phyloP scores from a whole-genome alignment of 2,113 vertebrate species.

The Percina caprodes region DNA sequence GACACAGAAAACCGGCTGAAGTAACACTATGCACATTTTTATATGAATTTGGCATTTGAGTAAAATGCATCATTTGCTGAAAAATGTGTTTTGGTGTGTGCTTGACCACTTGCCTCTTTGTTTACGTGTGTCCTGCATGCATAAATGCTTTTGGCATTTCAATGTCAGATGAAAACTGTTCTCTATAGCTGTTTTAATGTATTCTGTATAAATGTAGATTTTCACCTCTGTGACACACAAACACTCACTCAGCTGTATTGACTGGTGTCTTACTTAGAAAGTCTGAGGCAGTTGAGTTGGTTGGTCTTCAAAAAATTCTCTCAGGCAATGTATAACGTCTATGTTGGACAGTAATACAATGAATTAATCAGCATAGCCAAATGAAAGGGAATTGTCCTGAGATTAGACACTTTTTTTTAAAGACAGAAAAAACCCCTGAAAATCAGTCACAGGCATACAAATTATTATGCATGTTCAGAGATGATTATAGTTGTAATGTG shows the following conservation, averaged over 20 bases:
- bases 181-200: no score
- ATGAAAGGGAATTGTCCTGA: conserved; percentile 57
- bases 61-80: conserved; percentile 33
- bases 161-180: conserved; percentile 54
- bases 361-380: conserved; percentile 67
- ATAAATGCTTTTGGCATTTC: conserved; percentile 64
- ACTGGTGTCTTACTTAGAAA: conserved; percentile 68
- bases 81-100: conserved; percentile 11
- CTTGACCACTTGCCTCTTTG: not conserved
- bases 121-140: conserved; percentile 30
- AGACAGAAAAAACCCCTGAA: not conserved
- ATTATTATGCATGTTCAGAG: not conserved
- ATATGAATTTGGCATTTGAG: conserved; percentile 35
- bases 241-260: conserved; percentile 69
- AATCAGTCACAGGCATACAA: conserved; percentile 27
- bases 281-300: conserved; percentile 74
- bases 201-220: conserved; percentile 75
- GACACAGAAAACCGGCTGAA: conserved; percentile 28
- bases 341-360: conserved; percentile 58
- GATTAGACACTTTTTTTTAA: conserved; percentile 34
- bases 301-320: conserved; percentile 62
- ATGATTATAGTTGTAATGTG: not conserved
- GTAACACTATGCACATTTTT: conserved; percentile 33
- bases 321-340: conserved; percentile 60
- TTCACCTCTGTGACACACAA: conserved; percentile 74